Evolutionary conservation across 2,888 invertebrate genomes (phyloP).

Genomic region (Leptopilina myrica): DNA sequence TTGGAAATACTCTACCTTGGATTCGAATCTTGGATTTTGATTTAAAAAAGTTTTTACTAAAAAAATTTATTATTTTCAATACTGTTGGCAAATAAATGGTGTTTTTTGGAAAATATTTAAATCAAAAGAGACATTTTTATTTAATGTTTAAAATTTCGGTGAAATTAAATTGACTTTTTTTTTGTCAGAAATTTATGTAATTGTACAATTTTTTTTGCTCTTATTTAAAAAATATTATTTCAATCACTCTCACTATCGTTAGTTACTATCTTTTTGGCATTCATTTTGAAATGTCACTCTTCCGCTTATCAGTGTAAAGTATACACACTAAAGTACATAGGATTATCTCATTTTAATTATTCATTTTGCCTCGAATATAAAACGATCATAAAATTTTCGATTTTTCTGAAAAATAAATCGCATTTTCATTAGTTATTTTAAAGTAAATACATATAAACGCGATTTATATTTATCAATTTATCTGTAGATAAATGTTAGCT

Average conservation of each 20-base stretch:
- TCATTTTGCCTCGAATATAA: conserved; percentile 10
- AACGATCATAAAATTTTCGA: neutral
- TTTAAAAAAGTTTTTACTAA: too few species aligned
- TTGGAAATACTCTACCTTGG: too few species aligned
- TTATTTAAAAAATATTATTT: neutral
- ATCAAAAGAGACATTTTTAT: too few species aligned
- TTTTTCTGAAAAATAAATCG: neutral
- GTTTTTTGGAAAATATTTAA: too few species aligned
- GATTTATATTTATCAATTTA: too few species aligned
- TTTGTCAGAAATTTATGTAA: neutral
- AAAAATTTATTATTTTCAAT: too few species aligned
- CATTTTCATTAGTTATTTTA: neutral
- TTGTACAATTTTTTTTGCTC: neutral
- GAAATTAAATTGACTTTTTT: too few species aligned
- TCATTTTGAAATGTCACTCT: conserved; percentile 17
- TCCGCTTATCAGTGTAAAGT: neutral
- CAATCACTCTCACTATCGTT: neutral
- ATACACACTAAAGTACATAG: neutral
- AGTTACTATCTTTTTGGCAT: neutral
- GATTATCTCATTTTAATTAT: conserved; percentile 32
- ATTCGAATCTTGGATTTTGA: too few species aligned
- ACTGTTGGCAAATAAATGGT: too few species aligned
- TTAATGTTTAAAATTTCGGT: too few species aligned
- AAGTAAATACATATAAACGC: neutral
- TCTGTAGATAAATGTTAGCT: too few species aligned